These are phyloP conservation scores for Chrysomallon squamiferum DNA, from an alignment of 1,140 invertebrate genomes.

Conservation along the genomic window DNA sequence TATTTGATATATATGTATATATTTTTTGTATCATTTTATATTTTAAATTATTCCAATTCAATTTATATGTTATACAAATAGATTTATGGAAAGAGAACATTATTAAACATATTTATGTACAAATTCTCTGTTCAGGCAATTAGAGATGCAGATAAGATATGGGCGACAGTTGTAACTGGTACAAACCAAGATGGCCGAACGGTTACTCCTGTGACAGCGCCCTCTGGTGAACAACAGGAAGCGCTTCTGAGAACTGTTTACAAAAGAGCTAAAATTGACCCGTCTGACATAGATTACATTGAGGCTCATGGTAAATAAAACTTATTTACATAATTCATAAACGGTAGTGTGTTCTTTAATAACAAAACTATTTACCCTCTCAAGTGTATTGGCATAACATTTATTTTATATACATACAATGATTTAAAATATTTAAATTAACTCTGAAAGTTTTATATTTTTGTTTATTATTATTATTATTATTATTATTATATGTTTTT, in stretches of 20 bases:
- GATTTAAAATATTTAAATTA: too few relatives aligned
- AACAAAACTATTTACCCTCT: too few relatives aligned
- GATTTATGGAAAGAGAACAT: too few relatives aligned
- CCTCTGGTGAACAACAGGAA: slow-evolving; percentile 33
- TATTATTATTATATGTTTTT: too few relatives aligned
- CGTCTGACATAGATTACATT: slow-evolving; percentile 30
- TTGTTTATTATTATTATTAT: too few relatives aligned
- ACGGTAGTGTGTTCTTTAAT: too few relatives aligned
- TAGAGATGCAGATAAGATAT: not conserved
- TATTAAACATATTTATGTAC: too few relatives aligned
- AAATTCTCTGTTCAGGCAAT: not conserved
- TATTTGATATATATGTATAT: too few relatives aligned
- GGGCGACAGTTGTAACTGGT: not conserved
- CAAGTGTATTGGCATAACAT: too few relatives aligned
- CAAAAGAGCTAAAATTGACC: slow-evolving; percentile 5
- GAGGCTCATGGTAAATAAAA: slow-evolving; percentile 37
- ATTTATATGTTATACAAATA: not conserved
- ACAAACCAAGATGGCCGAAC: slow-evolving; percentile 3
- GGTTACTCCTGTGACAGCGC: not conserved
- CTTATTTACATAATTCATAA: not conserved
- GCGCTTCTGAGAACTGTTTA: slow-evolving; percentile 30
- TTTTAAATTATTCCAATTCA: not conserved
- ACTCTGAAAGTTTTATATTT: too few relatives aligned
- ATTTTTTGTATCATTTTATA: not conserved
- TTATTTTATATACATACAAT: not conserved